A percentile compares a stretch with the other conserved stretches of the same genome.
Evolutionary conservation across 2,113 vertebrate species (phyloP).

Genomic region (Rhea pennata): DNA sequence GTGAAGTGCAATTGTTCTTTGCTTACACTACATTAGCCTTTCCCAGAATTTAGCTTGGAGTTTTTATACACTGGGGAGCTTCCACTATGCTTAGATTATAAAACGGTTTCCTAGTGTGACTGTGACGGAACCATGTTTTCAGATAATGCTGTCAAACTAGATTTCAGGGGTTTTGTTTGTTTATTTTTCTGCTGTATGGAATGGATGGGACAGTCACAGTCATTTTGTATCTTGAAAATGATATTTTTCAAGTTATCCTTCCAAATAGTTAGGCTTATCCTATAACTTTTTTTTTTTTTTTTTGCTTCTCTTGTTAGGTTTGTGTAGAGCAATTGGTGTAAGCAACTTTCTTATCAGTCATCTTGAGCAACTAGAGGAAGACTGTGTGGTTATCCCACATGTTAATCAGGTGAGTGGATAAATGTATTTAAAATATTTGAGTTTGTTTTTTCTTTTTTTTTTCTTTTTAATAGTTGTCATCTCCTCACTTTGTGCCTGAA

Average conservation of each 20-base stretch:
- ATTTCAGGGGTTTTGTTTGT: background rate
- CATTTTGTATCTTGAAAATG: background rate
- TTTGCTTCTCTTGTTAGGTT: slow-evolving; percentile 61
- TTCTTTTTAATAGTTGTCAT: background rate
- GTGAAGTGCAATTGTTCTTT: slow-evolving; percentile 75
- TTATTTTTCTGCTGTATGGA: background rate
- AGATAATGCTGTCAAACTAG: slow-evolving; percentile 27
- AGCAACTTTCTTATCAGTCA: slow-evolving; percentile 87
- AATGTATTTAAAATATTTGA: background rate
- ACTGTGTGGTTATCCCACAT: slow-evolving; percentile 75
- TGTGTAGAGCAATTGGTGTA: slow-evolving; percentile 81
- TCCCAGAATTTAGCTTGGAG: slow-evolving; percentile 78
- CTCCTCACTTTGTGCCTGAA: background rate
- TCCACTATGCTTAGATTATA: slow-evolving; percentile 71
- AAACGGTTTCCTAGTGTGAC: slow-evolving; percentile 59
- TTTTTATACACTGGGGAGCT: slow-evolving; percentile 76
- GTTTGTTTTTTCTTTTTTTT: background rate
- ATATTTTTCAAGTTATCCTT: background rate
- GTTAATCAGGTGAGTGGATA: slow-evolving; percentile 78
- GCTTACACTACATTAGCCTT: slow-evolving; percentile 74
- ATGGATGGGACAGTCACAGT: background rate
- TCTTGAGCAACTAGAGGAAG: slow-evolving; percentile 83
- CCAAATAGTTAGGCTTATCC: background rate
- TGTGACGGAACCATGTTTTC: slow-evolving; percentile 20
- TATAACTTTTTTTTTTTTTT: background rate